Evolutionary conservation across 2,113 vertebrate species (phyloP).

Genomic region (Ictalurus furcatus): DNA sequence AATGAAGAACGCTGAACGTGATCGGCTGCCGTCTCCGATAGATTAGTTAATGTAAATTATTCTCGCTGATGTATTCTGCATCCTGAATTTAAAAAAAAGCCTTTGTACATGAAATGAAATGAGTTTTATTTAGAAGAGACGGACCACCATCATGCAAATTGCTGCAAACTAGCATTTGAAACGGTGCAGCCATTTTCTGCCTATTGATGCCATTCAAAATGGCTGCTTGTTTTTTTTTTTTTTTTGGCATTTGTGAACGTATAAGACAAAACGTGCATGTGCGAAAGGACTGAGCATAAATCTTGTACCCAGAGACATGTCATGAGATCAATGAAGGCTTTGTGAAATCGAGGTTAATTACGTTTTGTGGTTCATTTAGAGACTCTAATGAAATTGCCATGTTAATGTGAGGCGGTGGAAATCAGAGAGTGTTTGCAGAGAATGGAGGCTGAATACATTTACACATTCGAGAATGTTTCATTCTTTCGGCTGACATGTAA

Average conservation of each 20-base stretch:
- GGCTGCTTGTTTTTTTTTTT: not conserved
- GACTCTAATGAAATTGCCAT: conserved; percentile 34
- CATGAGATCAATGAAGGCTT: conserved; percentile 2
- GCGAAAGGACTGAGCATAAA: not conserved
- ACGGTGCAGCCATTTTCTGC: conserved; percentile 16
- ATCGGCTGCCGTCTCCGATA: conserved; percentile 64
- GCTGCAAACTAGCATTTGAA: conserved; percentile 13
- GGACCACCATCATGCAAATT: conserved; percentile 47
- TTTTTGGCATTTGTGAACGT: not conserved
- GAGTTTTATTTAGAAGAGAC: conserved; percentile 39
- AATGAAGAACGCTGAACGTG: conserved; percentile 68
- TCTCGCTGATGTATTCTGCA: conserved; percentile 51
- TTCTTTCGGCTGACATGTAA: conserved; percentile 31
- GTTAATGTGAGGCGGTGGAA: conserved; percentile 20
- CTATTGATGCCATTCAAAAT: conserved; percentile 27
- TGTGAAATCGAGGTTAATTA: conserved; percentile 13
- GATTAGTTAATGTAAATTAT: conserved; percentile 51
- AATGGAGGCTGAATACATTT: conserved; percentile 50
- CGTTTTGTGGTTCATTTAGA: conserved; percentile 22
- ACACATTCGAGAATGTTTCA: conserved; percentile 42
- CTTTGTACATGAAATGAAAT: conserved; percentile 46
- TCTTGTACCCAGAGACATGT: not conserved
- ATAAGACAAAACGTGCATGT: not conserved
- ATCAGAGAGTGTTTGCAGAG: conserved; percentile 17
- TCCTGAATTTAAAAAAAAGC: conserved; percentile 40